Evolutionary conservation across 2,888 invertebrate genomes (phyloP), one percentile per base, ranked within the genome.

Genomic region (Heteromyza rotundicornis): DNA sequence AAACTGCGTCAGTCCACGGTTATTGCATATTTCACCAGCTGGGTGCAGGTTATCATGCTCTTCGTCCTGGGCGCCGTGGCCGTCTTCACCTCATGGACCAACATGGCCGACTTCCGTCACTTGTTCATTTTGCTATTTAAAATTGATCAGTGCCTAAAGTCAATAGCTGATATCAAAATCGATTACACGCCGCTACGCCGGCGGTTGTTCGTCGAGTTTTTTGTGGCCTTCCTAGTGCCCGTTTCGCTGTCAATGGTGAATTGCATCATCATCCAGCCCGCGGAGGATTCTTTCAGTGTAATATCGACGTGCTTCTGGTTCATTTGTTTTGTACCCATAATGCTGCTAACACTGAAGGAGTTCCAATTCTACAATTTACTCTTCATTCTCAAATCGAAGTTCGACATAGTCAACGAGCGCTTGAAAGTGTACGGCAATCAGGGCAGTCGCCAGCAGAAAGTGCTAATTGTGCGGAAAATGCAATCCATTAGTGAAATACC

Each of bases 341-440:
- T 74, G 3, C 23, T 74, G 44, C 22, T 76, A 27, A 72, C 74
- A 0, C 61, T 77, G 0, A 75, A 76, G 27, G 73, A 77, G 58
- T 74, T 77, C 44, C 73, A 75, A 57, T 78, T 76, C 59, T 75
- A 70, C 32, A 76, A 75, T 63, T 59, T 76, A 17, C 71, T 78
- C 67, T 68, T 72, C 49, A 59, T 77, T 3, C 49, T 78, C 0
- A 72, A 71, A 62, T 59, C 64, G 0, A 77, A 77, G 62, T 72
- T 74, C 35, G 62, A 61, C 12, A 14, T 65, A 0, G 65, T 76
- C 16, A 78, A 78, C 23, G 59, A 40, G 1, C 63, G 71, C 32
- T 44, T 77, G 27, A n/a, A 59, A 1, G 52, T 40, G 27, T 5
- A 10, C 27, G 27, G 27, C 27, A 7, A 5, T 5, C 3, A 7